Evolutionary conservation across 2,888 invertebrate genomes (phyloP).

Genomic region (Drosophila affinis): DNA sequence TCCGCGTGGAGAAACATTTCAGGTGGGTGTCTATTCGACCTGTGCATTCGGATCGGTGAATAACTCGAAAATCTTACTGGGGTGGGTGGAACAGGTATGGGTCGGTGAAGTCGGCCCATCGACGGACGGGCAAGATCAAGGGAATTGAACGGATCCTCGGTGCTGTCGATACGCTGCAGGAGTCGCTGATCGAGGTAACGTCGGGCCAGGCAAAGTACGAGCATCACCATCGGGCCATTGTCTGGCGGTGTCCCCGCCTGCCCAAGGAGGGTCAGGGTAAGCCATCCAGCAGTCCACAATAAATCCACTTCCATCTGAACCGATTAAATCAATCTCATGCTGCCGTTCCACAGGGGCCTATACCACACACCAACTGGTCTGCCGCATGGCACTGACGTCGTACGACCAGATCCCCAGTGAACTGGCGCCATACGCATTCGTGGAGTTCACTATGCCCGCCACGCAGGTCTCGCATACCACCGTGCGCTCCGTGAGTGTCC

Average conservation of each 20-base stretch:
- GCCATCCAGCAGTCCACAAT: not conserved
- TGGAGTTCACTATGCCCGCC: slow-evolving; percentile 99
- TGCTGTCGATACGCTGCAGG: slow-evolving; percentile 94
- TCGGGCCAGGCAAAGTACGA: slow-evolving; percentile 99
- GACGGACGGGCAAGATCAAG: slow-evolving; percentile 94
- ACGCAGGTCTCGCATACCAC: slow-evolving; percentile 98
- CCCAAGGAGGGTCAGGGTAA: slow-evolving; percentile 99
- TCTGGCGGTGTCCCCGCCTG: slow-evolving; percentile 98
- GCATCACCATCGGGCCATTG: slow-evolving; percentile 97
- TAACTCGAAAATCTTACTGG: not conserved
- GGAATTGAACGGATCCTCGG: slow-evolving; percentile 96
- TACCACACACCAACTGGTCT: slow-evolving; percentile 97
- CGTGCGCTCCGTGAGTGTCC: slow-evolving; percentile 95
- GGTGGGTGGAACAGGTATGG: slow-evolving; percentile 88
- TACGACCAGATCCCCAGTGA: slow-evolving; percentile 98
- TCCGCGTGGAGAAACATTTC: slow-evolving; percentile 99
- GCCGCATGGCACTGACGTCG: slow-evolving; percentile 96
- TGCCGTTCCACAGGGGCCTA: slow-evolving; percentile 90
- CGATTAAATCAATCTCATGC: too few species aligned
- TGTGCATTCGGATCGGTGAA: too few species aligned
- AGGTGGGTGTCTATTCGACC: slow-evolving; percentile 71
- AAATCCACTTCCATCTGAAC: too few species aligned
- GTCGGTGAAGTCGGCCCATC: slow-evolving; percentile 96
- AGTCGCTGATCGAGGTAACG: slow-evolving; percentile 97
- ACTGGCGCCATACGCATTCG: slow-evolving; percentile 93